Conservation (phyloP, 23 tunicate genomes). For the Corella eumyota region DNA sequence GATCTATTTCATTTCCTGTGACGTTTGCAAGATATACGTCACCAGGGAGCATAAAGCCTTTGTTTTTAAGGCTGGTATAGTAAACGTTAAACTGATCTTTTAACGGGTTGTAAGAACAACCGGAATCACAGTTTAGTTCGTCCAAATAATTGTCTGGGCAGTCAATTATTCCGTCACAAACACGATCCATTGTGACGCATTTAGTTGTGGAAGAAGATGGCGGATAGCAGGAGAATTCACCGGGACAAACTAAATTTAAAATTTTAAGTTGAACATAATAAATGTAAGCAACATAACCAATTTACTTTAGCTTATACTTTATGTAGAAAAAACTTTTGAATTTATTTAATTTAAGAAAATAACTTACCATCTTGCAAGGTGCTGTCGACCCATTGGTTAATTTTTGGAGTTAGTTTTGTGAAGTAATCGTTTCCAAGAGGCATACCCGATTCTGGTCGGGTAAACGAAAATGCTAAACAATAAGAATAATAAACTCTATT, state of each 20-base stretch:
- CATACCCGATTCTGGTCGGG: constrained; percentile 23
- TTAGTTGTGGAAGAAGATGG: constrained; percentile 3
- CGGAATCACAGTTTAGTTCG: constrained; percentile 61
- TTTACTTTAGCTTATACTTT: background rate
- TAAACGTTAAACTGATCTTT: constrained; percentile 42
- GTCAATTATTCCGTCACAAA: constrained; percentile 77
- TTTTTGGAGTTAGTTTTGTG: constrained; percentile 15
- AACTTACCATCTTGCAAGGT: constrained; percentile 47
- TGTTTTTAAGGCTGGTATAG: constrained; percentile 11
- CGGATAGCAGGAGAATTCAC: constrained; percentile 71
- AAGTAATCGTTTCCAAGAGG: constrained; percentile 56
- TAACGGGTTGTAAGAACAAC: constrained; percentile 46
- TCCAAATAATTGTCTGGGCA: constrained; percentile 52
- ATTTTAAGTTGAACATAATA: constrained; percentile 1
- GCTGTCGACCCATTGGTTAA: constrained; percentile 50
- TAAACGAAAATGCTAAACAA: background rate
- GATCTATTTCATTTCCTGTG: background rate
- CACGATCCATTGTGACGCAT: constrained; percentile 44
- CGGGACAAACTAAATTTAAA: constrained; percentile 72
- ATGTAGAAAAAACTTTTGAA: no score
- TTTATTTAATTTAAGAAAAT: no score
- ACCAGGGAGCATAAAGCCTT: constrained; percentile 15
- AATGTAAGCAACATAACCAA: background rate
- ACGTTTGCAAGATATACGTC: background rate
- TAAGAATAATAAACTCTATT: no score